A percentile compares a stretch with the other conserved stretches of the same genome.
Conservation (phyloP, 1,140 invertebrate species). For the Oryzaephilus surinamensis region DNA sequence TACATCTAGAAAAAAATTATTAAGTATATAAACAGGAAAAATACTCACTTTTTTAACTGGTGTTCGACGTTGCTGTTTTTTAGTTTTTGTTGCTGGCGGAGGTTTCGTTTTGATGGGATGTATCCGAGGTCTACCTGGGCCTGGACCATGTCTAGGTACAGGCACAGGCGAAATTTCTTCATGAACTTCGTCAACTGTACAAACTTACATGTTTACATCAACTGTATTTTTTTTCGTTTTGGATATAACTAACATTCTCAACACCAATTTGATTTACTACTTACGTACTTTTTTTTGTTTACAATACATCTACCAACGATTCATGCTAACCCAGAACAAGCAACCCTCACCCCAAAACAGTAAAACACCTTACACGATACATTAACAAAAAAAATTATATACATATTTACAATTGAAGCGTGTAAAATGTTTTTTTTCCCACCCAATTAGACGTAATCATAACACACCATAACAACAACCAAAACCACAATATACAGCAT, state of each 20-base stretch:
- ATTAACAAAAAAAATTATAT: too few species aligned
- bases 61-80: conserved; percentile 25
- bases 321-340: conserved; percentile 7
- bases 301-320: not conserved
- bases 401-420: too few species aligned
- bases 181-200: conserved; percentile 27
- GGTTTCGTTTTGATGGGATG: conserved; percentile 28
- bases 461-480: too few species aligned
- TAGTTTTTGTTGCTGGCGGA: conserved; percentile 23
- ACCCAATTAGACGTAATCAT: too few species aligned
- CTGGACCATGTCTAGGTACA: conserved; percentile 17
- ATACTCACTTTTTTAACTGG: conserved; percentile 23
- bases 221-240: too few species aligned
- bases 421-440: too few species aligned
- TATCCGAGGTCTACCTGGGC: conserved; percentile 31
- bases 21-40: conserved; percentile 1
- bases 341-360: too few species aligned
- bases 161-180: conserved; percentile 17
- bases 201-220: conserved; percentile 23
- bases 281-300: too few species aligned
- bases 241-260: too few species aligned
- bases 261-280: too few species aligned
- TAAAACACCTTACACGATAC: too few species aligned
- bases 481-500: too few species aligned
- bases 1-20: not conserved